phyloP scores from a whole-genome alignment of 2,888 invertebrate species.

The Clostera curtula region DNA sequence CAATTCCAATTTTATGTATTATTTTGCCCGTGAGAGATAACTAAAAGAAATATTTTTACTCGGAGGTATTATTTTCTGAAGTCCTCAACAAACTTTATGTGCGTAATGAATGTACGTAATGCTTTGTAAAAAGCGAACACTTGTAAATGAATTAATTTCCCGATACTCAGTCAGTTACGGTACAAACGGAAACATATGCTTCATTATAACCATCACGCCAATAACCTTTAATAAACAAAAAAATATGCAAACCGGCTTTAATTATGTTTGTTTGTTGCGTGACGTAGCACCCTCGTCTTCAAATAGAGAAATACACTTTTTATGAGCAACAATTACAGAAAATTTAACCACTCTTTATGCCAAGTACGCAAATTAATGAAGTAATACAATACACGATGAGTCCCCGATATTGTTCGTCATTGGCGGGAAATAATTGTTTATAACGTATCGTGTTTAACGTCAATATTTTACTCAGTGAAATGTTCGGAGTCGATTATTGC shows the following conservation, averaged over 20 bases:
- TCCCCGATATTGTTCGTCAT: slow-evolving; percentile 9
- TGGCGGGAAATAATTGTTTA: slow-evolving; percentile 15
- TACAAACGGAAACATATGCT: slow-evolving; percentile 25
- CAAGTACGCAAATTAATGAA: slow-evolving; percentile 12
- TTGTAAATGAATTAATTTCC: slow-evolving; percentile 42
- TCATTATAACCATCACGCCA: slow-evolving; percentile 30
- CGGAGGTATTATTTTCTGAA: too few relatives aligned
- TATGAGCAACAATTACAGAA: too few relatives aligned
- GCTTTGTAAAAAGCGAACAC: slow-evolving; percentile 34
- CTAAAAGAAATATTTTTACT: too few relatives aligned
- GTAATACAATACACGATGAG: slow-evolving; percentile 6
- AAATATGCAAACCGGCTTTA: slow-evolving; percentile 23
- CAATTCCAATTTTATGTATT: too few relatives aligned
- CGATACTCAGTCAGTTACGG: slow-evolving; percentile 23
- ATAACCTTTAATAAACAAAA: slow-evolving; percentile 25
- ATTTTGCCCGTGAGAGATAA: too few relatives aligned
- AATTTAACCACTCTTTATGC: too few relatives aligned
- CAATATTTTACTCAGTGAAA: slow-evolving; percentile 19
- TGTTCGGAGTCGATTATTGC: slow-evolving; percentile 14
- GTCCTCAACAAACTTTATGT: too few relatives aligned
- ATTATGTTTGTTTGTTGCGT: slow-evolving; percentile 16
- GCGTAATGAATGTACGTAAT: slow-evolving; percentile 30
- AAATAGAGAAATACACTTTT: too few relatives aligned
- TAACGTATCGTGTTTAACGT: slow-evolving; percentile 17
- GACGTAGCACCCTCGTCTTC: too few relatives aligned